These are phyloP conservation scores for Drosophila yakuba DNA, from an alignment of 1,140 invertebrate species.

Conservation along the genomic window DNA sequence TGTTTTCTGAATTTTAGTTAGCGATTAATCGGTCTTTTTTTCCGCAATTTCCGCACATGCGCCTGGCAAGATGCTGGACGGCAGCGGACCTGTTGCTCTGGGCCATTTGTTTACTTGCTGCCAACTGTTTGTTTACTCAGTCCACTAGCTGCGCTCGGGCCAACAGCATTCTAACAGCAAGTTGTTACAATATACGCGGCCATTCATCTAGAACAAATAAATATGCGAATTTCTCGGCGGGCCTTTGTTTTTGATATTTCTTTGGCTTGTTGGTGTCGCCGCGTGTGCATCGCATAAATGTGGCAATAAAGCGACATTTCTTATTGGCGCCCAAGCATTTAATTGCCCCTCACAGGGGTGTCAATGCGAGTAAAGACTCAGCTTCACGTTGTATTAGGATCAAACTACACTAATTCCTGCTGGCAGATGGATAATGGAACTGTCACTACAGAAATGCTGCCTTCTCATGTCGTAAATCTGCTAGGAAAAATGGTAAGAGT, in stretches of 20 bases:
- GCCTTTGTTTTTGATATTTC: conserved; percentile 5
- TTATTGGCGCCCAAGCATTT: conserved; percentile 35
- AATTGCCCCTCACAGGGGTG: conserved; percentile 45
- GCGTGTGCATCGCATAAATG: conserved; percentile 45
- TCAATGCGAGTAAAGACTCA: conserved; percentile 32
- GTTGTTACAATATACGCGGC: conserved; percentile 1
- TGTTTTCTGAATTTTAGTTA: too few species aligned
- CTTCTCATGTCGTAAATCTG: background rate
- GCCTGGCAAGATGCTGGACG: conserved; percentile 56
- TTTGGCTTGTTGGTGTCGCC: conserved; percentile 18
- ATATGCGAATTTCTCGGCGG: conserved; percentile 11
- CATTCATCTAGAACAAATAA: conserved; percentile 24
- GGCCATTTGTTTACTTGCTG: conserved; percentile 32
- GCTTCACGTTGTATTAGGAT: conserved; percentile 7
- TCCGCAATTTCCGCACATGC: conserved; percentile 53
- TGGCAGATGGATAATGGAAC: conserved; percentile 14
- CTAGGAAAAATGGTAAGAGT: conserved; percentile 5
- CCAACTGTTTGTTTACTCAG: conserved; percentile 53
- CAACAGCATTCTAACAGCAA: conserved; percentile 41
- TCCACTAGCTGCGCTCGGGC: conserved; percentile 52
- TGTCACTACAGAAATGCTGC: background rate
- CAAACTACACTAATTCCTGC: conserved; percentile 21
- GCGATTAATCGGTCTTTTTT: background rate
- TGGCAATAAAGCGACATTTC: conserved; percentile 33
- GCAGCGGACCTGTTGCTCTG: conserved; percentile 55